Evolutionary conservation across 2,113 vertebrate species (phyloP).

Genomic region (Hipposideros armiger): DNA sequence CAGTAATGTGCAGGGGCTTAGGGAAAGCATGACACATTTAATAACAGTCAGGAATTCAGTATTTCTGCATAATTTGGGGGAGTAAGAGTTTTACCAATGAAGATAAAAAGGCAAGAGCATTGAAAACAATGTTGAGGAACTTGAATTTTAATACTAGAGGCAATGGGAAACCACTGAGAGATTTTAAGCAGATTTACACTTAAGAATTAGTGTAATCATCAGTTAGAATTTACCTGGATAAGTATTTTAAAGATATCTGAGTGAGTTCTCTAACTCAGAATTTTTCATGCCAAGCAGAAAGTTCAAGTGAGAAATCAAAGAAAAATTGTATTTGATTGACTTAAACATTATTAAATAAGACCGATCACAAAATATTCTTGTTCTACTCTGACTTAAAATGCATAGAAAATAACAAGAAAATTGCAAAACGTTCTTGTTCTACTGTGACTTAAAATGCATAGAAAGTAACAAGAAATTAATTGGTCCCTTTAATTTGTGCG

Average conservation of each 20-base stretch:
- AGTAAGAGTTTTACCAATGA: background rate
- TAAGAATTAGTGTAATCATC: background rate
- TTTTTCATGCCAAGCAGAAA: background rate
- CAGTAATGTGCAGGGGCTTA: background rate
- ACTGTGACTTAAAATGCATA: background rate
- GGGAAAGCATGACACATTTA: background rate
- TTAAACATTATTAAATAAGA: background rate
- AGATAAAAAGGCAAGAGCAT: background rate
- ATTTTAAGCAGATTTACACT: background rate
- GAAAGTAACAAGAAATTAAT: background rate
- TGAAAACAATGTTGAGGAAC: background rate
- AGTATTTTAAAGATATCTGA: background rate
- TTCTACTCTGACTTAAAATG: background rate
- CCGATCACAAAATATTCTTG: background rate
- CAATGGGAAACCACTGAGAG: background rate
- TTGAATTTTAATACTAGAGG: background rate
- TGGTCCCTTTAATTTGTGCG: background rate
- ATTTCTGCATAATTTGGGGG: background rate
- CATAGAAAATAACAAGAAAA: background rate
- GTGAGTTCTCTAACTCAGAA: background rate
- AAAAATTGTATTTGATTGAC: background rate
- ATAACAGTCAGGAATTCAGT: background rate
- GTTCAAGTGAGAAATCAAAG: constrained; percentile 1
- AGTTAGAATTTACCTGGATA: background rate
- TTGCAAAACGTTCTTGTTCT: background rate